Evolutionary conservation across 2,888 invertebrate species (phyloP).

Genomic region (Diarsia rubi): DNA sequence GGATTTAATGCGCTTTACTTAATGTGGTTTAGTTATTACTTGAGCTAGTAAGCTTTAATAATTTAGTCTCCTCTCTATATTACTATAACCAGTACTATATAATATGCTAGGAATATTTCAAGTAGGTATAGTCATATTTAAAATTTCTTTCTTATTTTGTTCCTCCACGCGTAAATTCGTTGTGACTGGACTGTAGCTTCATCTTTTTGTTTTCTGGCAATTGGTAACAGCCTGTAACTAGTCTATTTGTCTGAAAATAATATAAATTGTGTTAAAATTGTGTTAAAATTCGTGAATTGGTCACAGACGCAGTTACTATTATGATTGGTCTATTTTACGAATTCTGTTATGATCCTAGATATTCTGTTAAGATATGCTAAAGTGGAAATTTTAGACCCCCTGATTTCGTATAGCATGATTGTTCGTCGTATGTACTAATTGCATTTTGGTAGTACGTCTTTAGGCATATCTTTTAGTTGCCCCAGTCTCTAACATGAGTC

Average conservation of each 20-base stretch:
- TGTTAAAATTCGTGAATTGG: too few relatives aligned
- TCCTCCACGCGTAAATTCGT: background rate
- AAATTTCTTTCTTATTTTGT: too few relatives aligned
- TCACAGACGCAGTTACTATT: too few relatives aligned
- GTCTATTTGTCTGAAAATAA: background rate
- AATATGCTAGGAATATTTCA: background rate
- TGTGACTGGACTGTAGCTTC: background rate
- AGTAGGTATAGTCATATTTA: background rate
- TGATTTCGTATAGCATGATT: too few relatives aligned
- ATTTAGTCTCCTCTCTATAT: background rate
- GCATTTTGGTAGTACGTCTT: background rate
- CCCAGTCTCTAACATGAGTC: conserved; percentile 16
- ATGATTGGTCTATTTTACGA: too few relatives aligned
- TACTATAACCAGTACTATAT: background rate
- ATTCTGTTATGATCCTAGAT: too few relatives aligned
- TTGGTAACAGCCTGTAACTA: background rate
- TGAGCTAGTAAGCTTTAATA: background rate
- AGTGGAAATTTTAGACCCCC: too few relatives aligned
- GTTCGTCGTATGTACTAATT: background rate
- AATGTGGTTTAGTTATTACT: background rate
- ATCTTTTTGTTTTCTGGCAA: background rate
- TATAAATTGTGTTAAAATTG: too few relatives aligned
- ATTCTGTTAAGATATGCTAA: too few relatives aligned
- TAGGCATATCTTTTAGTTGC: background rate
- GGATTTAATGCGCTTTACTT: background rate